A percentile compares a stretch with the other conserved stretches of the same genome.
Evolutionary conservation across 2,797 vertebrate species (phyloP).

Genomic region (Pagetopsis macropterus): DNA sequence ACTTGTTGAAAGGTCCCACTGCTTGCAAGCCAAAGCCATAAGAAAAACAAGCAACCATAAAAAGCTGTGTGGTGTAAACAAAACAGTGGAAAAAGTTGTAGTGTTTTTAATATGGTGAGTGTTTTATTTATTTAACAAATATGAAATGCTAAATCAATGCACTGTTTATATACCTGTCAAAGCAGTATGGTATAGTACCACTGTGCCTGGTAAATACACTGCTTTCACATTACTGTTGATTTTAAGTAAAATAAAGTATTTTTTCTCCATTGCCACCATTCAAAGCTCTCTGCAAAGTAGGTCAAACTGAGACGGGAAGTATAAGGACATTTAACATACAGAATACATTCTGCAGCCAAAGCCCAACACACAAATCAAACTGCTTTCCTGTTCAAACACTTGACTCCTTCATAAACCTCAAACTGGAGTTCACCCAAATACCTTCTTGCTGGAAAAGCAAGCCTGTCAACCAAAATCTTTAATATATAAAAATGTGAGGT

Average conservation of each 20-base stretch:
- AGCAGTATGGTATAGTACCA: not conserved
- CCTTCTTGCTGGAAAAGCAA: conserved; percentile 10
- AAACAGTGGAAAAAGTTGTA: no score
- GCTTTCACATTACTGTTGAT: not conserved
- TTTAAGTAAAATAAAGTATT: not conserved
- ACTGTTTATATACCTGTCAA: not conserved
- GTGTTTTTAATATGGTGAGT: not conserved
- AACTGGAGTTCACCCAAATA: conserved; percentile 37
- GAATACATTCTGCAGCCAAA: conserved; percentile 11
- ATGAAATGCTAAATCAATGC: not conserved
- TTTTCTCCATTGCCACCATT: not conserved
- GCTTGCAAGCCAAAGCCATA: not conserved
- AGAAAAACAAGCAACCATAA: not conserved
- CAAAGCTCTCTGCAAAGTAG: conserved; percentile 32
- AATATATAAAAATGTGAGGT: not conserved
- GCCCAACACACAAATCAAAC: conserved; percentile 34
- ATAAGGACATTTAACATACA: conserved; percentile 29
- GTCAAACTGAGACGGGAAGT: conserved; percentile 38
- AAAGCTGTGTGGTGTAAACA: not conserved
- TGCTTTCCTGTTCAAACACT: conserved; percentile 56
- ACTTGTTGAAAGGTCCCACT: not conserved
- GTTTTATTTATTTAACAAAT: not conserved
- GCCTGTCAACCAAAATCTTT: not conserved
- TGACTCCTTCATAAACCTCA: conserved; percentile 12
- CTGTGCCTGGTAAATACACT: not conserved